Base-by-base conservation (phyloP, 2,113 vertebrate genomes). In the Eonycteris spelaea region DNA sequence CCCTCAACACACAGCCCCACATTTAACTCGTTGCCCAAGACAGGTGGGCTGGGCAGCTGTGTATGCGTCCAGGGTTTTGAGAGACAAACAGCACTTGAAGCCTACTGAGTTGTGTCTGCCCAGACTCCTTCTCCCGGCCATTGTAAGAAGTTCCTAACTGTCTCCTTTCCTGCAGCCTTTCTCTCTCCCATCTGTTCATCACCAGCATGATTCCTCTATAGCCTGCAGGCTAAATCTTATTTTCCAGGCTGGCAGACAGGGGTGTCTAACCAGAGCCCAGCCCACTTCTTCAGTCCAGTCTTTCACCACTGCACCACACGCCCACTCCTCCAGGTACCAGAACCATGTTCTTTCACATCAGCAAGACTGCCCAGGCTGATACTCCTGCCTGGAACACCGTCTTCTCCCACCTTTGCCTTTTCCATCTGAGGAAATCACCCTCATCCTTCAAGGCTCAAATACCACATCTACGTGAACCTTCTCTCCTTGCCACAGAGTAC, bases 51-150 rank as follows among this genome's bases (percentile, higher is more conserved):
- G 10, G 59, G 80, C 43, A 86, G n/a, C 51, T 45, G 45, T 3
- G 43, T 14, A 22, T 2, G 6, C 40, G 30, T 48, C 63, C 48
- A 13, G 53, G 93, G 35, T 73, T 84, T 45, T 78, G 35, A 48
- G 51, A 68, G 77, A 75, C 67, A 59, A 71, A 73, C 4, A 63
- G 68, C 68, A 74, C 59, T 38, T 21, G 85, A 97, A 80, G 18
- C 18, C 75, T 65, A n/a, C 3, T 28, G 71, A 89, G 30, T 40
- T 4, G 0, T 16, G 40, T 82, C 43, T 40, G 55, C 70, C 71
- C 78, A 51, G 33, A 55, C 16, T 53, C 16, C 30, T 59, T 12
- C 35, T 74, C 19, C 1, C 11, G 45, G 84, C 48, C 40, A 55
- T 11, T 13, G 2, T 45, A 48, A 71, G 0, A 33, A 71, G 51